A percentile compares a stretch with the other conserved stretches of the same genome.
phyloP scores from a whole-genome alignment of 1,140 invertebrate genomes.

The Euura lappo region DNA sequence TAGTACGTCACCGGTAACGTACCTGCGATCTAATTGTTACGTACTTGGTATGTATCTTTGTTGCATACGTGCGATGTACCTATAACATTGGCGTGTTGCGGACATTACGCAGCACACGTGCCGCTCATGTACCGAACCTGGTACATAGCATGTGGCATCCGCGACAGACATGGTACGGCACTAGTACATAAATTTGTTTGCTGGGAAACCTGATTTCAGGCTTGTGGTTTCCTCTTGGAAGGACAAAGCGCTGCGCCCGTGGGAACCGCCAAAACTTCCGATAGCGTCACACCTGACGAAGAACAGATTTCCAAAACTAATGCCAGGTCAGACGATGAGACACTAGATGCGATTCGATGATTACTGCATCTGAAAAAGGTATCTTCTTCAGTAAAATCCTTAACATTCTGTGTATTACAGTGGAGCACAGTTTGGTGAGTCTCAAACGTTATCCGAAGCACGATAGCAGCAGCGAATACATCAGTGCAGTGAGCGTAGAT shows the following conservation, averaged over 20 bases:
- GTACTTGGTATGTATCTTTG: too few relatives aligned
- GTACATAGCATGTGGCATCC: too few relatives aligned
- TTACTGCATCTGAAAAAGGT: too few relatives aligned
- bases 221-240: conserved; percentile 37
- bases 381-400: too few relatives aligned
- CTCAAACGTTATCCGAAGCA: conserved; percentile 37
- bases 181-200: not conserved
- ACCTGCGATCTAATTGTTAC: too few relatives aligned
- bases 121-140: too few relatives aligned
- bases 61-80: too few relatives aligned
- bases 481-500: conserved; percentile 37
- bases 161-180: too few relatives aligned
- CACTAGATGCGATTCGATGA: too few relatives aligned
- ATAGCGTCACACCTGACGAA: conserved; percentile 36
- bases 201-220: conserved; percentile 21
- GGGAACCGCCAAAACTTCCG: conserved; percentile 17
- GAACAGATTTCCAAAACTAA: conserved; percentile 40
- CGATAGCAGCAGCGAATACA: conserved; percentile 44
- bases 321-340: conserved; percentile 19
- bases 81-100: too few relatives aligned
- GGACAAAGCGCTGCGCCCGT: conserved; percentile 32
- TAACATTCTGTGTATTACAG: conserved; percentile 18
- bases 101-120: too few relatives aligned
- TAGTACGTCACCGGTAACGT: too few relatives aligned
- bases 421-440: conserved; percentile 28